Percentiles rank a stretch among this genome's conserved stretches.
Evolutionary conservation across 2,888 invertebrate genomes (phyloP).

Genomic region (Hydroisotoma schaefferi): DNA sequence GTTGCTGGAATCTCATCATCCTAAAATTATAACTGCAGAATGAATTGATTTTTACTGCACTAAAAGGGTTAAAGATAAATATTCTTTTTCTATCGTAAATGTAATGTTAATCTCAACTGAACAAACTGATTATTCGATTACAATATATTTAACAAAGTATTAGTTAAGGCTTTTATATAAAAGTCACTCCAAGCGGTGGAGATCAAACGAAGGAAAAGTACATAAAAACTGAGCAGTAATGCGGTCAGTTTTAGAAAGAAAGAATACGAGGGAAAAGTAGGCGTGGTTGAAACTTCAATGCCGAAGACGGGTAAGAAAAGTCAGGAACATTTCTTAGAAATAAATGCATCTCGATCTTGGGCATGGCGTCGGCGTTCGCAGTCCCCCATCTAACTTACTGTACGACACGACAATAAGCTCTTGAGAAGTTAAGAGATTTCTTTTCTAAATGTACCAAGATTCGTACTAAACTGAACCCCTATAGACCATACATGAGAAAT

Average conservation of each 20-base stretch:
- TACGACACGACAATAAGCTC: neutral
- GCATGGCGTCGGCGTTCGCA: constrained; percentile 28
- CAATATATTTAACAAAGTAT: no score
- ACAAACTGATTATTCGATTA: no score
- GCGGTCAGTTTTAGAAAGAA: constrained; percentile 43
- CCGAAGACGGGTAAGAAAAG: constrained; percentile 45
- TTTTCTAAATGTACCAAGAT: neutral
- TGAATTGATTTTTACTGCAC: no score
- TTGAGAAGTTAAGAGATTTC: neutral
- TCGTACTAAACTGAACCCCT: neutral
- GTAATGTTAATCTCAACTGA: no score
- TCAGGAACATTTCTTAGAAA: constrained; percentile 47
- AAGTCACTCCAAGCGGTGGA: constrained; percentile 16
- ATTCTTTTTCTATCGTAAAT: no score
- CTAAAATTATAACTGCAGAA: no score
- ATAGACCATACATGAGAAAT: no score
- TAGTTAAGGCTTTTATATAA: no score
- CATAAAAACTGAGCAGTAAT: constrained; percentile 27
- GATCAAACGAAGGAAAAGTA: constrained; percentile 21
- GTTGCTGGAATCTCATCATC: no score
- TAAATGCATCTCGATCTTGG: constrained; percentile 32
- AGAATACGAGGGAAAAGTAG: constrained; percentile 47
- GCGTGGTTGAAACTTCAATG: constrained; percentile 47
- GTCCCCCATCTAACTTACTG: constrained; percentile 2
- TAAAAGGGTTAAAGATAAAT: no score